Conservation (phyloP, 2,888 invertebrate species). For the Pegoplata infirma region DNA sequence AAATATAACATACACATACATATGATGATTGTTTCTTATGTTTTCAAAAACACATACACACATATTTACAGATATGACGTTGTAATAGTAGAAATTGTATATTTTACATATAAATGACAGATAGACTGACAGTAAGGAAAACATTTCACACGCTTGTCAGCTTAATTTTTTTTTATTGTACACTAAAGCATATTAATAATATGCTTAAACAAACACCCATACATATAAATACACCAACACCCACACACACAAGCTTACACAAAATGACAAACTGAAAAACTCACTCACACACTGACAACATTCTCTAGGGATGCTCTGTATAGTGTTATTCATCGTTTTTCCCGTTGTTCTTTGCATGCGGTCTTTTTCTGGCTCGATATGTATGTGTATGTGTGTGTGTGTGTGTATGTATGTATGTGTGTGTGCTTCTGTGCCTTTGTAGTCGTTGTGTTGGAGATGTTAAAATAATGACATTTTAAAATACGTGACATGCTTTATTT, state of each 20-base stretch:
- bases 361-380: conserved; percentile 1
- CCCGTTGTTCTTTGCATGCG: too few species aligned
- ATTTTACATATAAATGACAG: neutral
- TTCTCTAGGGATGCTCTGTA: neutral
- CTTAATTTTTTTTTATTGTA: conserved; percentile 19
- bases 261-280: too few species aligned
- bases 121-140: conserved; percentile 44
- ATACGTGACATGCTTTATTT: conserved; percentile 50
- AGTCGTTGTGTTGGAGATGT: conserved; percentile 21
- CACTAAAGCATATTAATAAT: conserved; percentile 42
- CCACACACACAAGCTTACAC: neutral
- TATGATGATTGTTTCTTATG: neutral
- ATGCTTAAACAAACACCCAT: conserved; percentile 17
- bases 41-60: neutral
- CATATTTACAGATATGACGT: neutral
- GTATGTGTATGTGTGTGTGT: too few species aligned
- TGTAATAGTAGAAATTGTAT: neutral
- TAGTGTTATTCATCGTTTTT: neutral
- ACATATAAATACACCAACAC: conserved; percentile 3
- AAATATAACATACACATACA: neutral
- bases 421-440: neutral
- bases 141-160: conserved; percentile 56
- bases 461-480: conserved; percentile 49
- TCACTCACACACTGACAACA: neutral
- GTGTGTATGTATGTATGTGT: too few species aligned